Percentiles rank a stretch among this genome's conserved stretches.
These are phyloP conservation scores for Plutella xylostella DNA, from an alignment of 2,888 invertebrate genomes.

Conservation along the genomic window DNA sequence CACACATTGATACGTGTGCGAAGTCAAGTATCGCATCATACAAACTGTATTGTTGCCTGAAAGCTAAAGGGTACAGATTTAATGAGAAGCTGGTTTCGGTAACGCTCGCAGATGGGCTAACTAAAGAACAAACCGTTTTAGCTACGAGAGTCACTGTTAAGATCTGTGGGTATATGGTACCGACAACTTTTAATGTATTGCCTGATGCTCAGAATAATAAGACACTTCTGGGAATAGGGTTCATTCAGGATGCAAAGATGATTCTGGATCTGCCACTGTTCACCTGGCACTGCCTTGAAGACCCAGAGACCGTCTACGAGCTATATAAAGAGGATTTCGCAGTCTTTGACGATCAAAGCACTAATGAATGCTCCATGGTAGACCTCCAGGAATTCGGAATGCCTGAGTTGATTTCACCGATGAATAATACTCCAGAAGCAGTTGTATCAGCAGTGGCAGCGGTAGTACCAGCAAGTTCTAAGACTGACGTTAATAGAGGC, in stretches of 20 bases:
- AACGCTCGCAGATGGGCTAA: slow-evolving; percentile 14
- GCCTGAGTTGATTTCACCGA: too few species aligned
- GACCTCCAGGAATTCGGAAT: too few species aligned
- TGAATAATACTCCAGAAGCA: too few species aligned
- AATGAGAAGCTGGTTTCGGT: slow-evolving; percentile 2
- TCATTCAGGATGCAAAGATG: slow-evolving; percentile 21
- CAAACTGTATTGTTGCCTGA: too few species aligned
- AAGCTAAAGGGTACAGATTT: slow-evolving; percentile 8
- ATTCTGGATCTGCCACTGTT: slow-evolving; percentile 21
- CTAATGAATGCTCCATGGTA: too few species aligned
- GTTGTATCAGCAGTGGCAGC: too few species aligned
- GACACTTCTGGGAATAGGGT: slow-evolving; percentile 20
- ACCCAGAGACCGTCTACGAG: slow-evolving; percentile 21
- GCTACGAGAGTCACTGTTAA: slow-evolving; percentile 6
- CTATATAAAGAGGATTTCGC: slow-evolving; percentile 3
- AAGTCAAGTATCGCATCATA: too few species aligned
- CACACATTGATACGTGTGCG: slow-evolving; percentile 15
- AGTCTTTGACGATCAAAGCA: too few species aligned
- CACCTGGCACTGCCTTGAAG: slow-evolving; percentile 13
- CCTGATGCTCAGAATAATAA: slow-evolving; percentile 16
- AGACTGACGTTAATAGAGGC: too few species aligned
- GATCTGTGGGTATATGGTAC: slow-evolving; percentile 8
- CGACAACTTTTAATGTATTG: slow-evolving; percentile 19
- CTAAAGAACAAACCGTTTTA: slow-evolving; percentile 10
- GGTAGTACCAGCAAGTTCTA: too few species aligned